Evolutionary conservation across 2,113 vertebrate genomes (phyloP), one percentile per base, ranked within the genome.

Genomic region (Puffinus mauretanicus): DNA sequence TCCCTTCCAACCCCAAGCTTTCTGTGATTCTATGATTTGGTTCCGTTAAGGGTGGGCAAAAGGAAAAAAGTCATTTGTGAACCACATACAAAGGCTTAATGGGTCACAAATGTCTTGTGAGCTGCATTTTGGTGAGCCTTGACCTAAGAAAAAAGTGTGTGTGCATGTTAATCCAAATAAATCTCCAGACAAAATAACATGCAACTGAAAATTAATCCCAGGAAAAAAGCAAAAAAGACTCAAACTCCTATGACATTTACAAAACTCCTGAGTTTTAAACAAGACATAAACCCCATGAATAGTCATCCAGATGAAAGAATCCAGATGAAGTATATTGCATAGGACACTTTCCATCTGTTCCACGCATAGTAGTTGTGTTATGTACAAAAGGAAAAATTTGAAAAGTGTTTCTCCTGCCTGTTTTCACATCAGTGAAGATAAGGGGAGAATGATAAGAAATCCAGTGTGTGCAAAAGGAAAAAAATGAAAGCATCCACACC

Each of bases 161-260:
- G 5, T 32, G 1, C 6, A 11, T 61, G n/a, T 22, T 75, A 72
- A 82, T 62, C 24, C 36, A 79, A 38, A 54, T 60, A 86, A 65
- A 40, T 49, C 34, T 91, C 26, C 30, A 85, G 34, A 44, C 7
- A 73, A 89, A 89, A 55, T 10, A 3, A 0, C 20, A 54, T 49
- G 5, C 24, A 60, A 76, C 7, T 51, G 58, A 82, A 84, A 79
- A 72, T 40, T 78, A 87, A 90, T 70, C 20, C 24, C 12, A 6
- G 24, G 0, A 9, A n/a, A n/a, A n/a, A n/a, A 20, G 2, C 8
- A 44, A 38, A 42, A 32, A 44, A 46, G 2, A 5, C 27, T 29
- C 13, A 64, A 69, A 51, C 17, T 47, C 29, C n/a, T 54, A n/a
- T 24, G 22, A 36, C 75, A 55, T 65, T 76, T 85, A 47, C 44